Conservation (phyloP, 2,797 vertebrate species). For the Phalloptychus januarius region DNA sequence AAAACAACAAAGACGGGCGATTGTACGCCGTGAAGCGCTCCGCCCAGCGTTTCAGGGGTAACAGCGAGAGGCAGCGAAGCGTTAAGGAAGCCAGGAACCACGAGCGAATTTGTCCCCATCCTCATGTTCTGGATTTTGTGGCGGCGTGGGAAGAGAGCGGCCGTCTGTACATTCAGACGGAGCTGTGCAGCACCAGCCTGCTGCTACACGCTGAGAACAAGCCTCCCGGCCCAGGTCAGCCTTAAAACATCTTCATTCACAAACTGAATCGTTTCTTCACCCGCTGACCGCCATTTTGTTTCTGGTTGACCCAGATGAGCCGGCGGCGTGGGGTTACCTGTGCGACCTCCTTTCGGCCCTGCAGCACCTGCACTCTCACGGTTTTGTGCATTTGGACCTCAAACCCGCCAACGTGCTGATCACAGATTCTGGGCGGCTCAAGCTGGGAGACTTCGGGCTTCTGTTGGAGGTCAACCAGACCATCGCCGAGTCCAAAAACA, state of each 20-base stretch:
- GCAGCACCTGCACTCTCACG: constrained; percentile 84
- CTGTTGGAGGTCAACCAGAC: constrained; percentile 77
- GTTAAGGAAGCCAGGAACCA: constrained; percentile 88
- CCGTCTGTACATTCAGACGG: constrained; percentile 91
- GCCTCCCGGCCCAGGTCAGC: constrained; percentile 72
- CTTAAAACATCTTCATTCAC: background rate
- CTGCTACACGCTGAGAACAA: constrained; percentile 85
- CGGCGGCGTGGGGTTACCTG: constrained; percentile 83
- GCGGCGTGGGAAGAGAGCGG: constrained; percentile 90
- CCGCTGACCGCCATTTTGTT: constrained; percentile 7
- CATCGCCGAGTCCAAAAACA: constrained; percentile 3
- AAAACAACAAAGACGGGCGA: constrained; percentile 80
- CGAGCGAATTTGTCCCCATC: constrained; percentile 85
- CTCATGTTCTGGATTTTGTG: constrained; percentile 85
- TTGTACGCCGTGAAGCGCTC: constrained; percentile 90
- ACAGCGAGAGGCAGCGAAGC: constrained; percentile 82
- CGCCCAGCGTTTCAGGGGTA: constrained; percentile 86
- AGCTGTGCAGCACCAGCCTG: constrained; percentile 88
- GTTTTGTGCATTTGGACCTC: constrained; percentile 89
- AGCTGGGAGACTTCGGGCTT: constrained; percentile 91
- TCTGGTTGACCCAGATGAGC: constrained; percentile 72
- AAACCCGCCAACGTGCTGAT: constrained; percentile 93
- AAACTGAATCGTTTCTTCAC: background rate
- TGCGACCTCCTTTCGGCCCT: constrained; percentile 88
- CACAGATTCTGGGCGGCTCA: constrained; percentile 84